A percentile compares a stretch with the other conserved stretches of the same genome.
Conservation (phyloP, 1,140 invertebrate genomes). For the Euura saliciscinereae region DNA sequence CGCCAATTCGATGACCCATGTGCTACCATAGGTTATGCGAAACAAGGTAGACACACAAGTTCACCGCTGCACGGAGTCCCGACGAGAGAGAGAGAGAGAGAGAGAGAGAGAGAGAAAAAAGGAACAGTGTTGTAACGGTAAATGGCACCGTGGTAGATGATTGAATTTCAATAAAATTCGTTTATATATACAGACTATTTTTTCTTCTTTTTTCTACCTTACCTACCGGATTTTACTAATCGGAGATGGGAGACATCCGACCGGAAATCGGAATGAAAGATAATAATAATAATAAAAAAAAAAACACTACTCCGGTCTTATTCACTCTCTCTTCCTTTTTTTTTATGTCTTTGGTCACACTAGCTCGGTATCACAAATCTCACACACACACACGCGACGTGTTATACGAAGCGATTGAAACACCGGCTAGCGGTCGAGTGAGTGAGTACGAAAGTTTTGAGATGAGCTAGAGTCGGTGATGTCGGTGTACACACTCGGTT, state of each 20-base stretch:
- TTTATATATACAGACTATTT: too few species aligned
- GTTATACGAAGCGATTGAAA: not conserved
- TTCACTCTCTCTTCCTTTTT: not conserved
- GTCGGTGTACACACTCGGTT: not conserved
- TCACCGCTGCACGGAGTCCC: too few species aligned
- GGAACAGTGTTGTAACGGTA: not conserved
- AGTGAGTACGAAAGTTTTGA: slow-evolving; percentile 1
- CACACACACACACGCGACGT: not conserved
- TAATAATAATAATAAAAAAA: not conserved
- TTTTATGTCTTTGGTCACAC: not conserved
- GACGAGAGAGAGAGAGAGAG: too few species aligned
- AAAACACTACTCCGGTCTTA: too few species aligned
- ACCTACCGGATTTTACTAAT: too few species aligned
- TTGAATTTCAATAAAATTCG: too few species aligned
- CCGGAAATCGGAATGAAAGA: not conserved
- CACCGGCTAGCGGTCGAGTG: slow-evolving; percentile 3
- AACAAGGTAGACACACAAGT: too few species aligned
- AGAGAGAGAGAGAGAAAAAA: not conserved
- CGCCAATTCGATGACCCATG: too few species aligned
- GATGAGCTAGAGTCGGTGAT: not conserved
- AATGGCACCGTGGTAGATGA: too few species aligned
- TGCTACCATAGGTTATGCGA: too few species aligned
- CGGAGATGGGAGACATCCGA: not conserved
- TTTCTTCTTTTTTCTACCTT: too few species aligned
- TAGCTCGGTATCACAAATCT: not conserved